Percentiles rank a stretch among this genome's conserved stretches.
Conservation (phyloP, 2,797 vertebrate species). For the Enteromius treurensis region DNA sequence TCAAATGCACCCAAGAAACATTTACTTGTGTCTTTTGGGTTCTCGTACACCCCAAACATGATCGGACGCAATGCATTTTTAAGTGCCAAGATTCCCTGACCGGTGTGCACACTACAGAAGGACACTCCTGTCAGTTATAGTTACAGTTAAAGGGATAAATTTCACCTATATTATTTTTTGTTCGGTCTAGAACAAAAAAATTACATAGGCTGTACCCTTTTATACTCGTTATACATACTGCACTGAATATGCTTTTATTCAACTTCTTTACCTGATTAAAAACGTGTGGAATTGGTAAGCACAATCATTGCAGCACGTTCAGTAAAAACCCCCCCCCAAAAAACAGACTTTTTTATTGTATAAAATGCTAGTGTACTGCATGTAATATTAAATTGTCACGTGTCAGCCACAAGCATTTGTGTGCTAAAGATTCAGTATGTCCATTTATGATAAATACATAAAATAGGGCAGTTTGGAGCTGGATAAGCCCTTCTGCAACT, state of each 20-base stretch:
- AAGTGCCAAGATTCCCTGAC: background rate
- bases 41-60: no score
- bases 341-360: background rate
- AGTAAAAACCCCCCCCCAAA: no score
- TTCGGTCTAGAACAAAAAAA: background rate
- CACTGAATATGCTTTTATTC: background rate
- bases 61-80: no score
- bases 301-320: background rate
- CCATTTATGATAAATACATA: background rate
- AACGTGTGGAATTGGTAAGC: background rate
- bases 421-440: background rate
- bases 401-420: background rate
- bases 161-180: background rate
- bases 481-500: background rate
- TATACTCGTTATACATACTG: background rate
- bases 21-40: no score
- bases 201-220: background rate
- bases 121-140: background rate
- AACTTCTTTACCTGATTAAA: background rate
- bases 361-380: background rate
- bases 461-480: background rate
- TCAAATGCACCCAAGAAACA: no score
- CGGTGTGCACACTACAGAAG: background rate
- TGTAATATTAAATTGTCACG: background rate
- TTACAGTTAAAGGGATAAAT: no score